Conservation (phyloP, 2,113 vertebrate genomes). For the Cololabis saira region DNA sequence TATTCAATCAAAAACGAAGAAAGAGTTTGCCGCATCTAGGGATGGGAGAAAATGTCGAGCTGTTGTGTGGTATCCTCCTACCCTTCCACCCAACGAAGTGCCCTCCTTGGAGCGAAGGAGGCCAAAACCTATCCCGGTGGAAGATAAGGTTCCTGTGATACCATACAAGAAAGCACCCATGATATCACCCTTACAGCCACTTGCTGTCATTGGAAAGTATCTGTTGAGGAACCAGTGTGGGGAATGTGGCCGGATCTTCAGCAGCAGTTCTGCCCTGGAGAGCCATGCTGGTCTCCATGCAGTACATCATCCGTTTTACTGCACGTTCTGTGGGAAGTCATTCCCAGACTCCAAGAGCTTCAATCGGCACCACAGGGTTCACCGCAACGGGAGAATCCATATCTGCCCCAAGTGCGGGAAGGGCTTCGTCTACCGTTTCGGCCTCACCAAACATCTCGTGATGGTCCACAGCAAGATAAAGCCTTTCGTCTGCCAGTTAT, state of each 20-base stretch:
- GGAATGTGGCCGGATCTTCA: constrained; percentile 75
- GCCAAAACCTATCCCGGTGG: constrained; percentile 1
- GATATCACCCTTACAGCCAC: constrained; percentile 64
- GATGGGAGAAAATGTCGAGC: constrained; percentile 8
- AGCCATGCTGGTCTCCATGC: constrained; percentile 76
- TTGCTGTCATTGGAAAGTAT: constrained; percentile 57
- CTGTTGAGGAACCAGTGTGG: constrained; percentile 76
- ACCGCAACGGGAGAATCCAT: constrained; percentile 74
- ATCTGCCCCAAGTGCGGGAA: constrained; percentile 77
- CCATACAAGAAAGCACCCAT: constrained; percentile 26
- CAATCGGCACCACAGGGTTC: constrained; percentile 74
- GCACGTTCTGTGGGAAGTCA: constrained; percentile 71
- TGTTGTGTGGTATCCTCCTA: constrained; percentile 57
- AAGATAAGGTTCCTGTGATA: constrained; percentile 1
- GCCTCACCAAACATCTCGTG: constrained; percentile 74
- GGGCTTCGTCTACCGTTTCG: constrained; percentile 77
- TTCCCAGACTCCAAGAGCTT: constrained; percentile 73
- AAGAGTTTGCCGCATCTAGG: not conserved
- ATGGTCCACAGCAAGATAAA: constrained; percentile 74
- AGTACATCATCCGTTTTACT: constrained; percentile 66
- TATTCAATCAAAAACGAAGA: constrained; percentile 1
- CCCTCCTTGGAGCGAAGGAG: not conserved
- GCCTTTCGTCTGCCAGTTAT: constrained; percentile 77
- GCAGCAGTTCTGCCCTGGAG: constrained; percentile 69
- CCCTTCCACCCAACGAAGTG: not conserved